Base-by-base conservation (phyloP, 2,797 vertebrate species). In the Halcyon badia region DNA sequence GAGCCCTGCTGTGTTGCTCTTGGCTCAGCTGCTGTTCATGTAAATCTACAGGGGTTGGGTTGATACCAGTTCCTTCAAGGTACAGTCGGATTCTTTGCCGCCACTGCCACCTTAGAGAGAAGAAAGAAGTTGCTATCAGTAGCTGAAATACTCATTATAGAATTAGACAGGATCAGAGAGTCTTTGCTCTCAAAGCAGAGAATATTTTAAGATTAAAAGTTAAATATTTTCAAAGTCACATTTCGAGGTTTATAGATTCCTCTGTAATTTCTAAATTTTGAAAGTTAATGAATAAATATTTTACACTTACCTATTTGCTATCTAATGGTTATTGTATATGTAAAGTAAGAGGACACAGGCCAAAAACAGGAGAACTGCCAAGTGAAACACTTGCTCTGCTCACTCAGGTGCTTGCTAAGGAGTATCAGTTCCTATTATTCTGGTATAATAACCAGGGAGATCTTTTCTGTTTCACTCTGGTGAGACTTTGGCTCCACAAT, bases 1-100 rank as follows among this genome's bases (percentile, higher is more conserved):
- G 99, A 61, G 99, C 99, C 89, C 98, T 98, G 94, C 94, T 99
- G 95, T 99, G 99, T 90, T 99, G 99, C 97, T 99, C 99, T 96
- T 99, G 98, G 95, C 99, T 99, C 72, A 99, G 98, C 96, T 99
- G 99, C 97, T 99, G 98, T 62, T 99, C 99, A 5, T 99, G 99
- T 77, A 99, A 98, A 95, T 99, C 99, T 94, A 99, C 99, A 2
- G 99, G 99, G 10, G 97, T 96, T 31, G 99, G 98, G 37, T 99
- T 99, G 93, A 99, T 99, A 46, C 99, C 99, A 5, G 99, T 99
- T 48, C 99, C 99, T 97, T 99, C 99, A 48, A 99, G 97, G 83
- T 99, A 98, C 48, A 99, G 96, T 42, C 99, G 98, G 96, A 99
- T 99, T 91, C 99, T 98, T 94, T 99, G 99, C n/a, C 99, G 98